Evolutionary conservation across 2,113 vertebrate genomes (phyloP).

Genomic region (Forbesichthys papilliferus): DNA sequence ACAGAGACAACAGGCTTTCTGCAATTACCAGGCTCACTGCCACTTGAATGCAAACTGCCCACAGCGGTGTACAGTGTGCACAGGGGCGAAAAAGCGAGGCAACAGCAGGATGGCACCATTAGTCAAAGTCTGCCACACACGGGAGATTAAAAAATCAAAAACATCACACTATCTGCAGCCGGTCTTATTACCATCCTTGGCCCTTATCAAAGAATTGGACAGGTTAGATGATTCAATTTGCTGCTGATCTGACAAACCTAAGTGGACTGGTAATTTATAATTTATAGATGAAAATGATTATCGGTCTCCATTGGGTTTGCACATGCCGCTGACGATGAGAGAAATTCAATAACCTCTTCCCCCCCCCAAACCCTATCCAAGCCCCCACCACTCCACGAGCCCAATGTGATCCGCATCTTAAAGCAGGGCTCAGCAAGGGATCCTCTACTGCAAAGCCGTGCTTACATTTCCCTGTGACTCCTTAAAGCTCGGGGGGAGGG

Average conservation of each 20-base stretch:
- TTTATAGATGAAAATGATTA: conserved; percentile 9
- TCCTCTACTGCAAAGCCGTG: conserved; percentile 24
- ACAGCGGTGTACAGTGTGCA: conserved; percentile 12
- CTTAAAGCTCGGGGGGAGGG: conserved; percentile 23
- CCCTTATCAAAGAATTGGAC: conserved; percentile 60
- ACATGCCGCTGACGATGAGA: conserved; percentile 38
- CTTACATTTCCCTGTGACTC: conserved; percentile 3
- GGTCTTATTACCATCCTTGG: conserved; percentile 8
- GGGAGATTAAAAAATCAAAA: conserved; percentile 33
- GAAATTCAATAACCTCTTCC: conserved; percentile 61
- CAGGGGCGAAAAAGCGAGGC: conserved; percentile 16
- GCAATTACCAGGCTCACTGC: conserved; percentile 45
- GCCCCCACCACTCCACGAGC: neutral
- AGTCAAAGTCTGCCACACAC: conserved; percentile 41
- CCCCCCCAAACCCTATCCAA: conserved; percentile 12
- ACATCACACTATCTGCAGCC: conserved; percentile 23
- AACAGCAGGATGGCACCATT: conserved; percentile 39
- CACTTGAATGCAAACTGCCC: conserved; percentile 52
- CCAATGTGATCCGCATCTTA: conserved; percentile 65
- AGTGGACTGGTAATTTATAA: conserved; percentile 29
- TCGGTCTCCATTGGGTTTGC: conserved; percentile 43
- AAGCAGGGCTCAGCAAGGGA: conserved; percentile 37
- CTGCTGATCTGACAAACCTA: conserved; percentile 33
- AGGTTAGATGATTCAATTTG: conserved; percentile 61
- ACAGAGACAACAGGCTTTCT: conserved; percentile 49